These are phyloP conservation scores for Baryphthengus martii DNA, from an alignment of 2,113 vertebrate species.

Conservation along the genomic window DNA sequence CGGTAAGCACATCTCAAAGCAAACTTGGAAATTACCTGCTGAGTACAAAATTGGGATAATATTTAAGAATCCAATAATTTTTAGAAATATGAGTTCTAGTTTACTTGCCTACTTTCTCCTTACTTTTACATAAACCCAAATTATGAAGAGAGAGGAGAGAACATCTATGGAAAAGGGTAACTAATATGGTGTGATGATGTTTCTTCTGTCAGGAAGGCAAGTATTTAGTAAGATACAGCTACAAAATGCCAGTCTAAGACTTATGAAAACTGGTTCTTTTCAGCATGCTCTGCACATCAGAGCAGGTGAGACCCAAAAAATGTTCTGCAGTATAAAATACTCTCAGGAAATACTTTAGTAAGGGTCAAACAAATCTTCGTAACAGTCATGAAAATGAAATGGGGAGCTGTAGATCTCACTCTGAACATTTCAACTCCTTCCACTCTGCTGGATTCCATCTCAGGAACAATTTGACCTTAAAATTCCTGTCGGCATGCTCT, in stretches of 20 bases:
- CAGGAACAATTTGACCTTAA: conserved; percentile 20
- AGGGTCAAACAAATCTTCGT: conserved; percentile 16
- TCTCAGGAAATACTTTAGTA: not conserved
- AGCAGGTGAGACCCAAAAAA: not conserved
- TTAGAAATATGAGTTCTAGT: not conserved
- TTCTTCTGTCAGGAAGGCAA: not conserved
- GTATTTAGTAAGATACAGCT: not conserved
- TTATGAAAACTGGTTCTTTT: not conserved
- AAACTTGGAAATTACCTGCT: not conserved
- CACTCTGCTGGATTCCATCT: conserved; percentile 25
- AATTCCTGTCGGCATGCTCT: not conserved
- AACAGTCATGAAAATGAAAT: conserved; percentile 39
- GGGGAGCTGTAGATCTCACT: conserved; percentile 21
- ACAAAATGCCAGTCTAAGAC: not conserved
- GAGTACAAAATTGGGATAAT: not conserved
- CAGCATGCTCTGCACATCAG: not conserved
- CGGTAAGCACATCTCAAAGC: not conserved
- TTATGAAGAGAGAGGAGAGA: not conserved
- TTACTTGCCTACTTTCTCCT: not conserved
- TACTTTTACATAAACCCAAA: not conserved
- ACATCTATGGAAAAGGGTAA: not conserved
- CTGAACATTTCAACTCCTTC: conserved; percentile 25
- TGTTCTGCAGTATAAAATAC: not conserved
- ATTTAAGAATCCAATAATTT: not conserved
- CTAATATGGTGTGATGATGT: no score